phyloP scores from a whole-genome alignment of 2,888 invertebrate genomes.

The Thymelicus sylvestris region DNA sequence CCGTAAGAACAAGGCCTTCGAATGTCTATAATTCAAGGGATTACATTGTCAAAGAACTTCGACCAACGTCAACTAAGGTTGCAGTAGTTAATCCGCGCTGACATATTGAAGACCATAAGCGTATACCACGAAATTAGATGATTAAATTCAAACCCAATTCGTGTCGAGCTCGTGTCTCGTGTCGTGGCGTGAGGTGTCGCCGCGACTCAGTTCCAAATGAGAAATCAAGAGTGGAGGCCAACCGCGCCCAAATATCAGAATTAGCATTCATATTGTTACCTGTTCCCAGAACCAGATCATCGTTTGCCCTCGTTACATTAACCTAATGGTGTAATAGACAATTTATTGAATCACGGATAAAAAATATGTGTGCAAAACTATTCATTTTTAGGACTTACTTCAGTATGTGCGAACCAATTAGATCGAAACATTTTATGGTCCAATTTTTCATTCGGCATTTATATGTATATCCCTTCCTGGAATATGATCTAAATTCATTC shows the following conservation, averaged over 20 bases:
- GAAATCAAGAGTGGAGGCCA: conserved; percentile 67
- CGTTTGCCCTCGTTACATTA: conserved; percentile 29
- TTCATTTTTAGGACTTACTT: too few relatives aligned
- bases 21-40: too few relatives aligned
- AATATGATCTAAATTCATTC: too few relatives aligned
- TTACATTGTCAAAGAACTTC: too few relatives aligned
- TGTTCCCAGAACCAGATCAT: conserved; percentile 47
- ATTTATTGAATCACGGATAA: neutral
- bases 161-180: conserved; percentile 26
- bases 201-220: conserved; percentile 58
- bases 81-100: conserved; percentile 12
- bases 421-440: too few relatives aligned
- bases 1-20: too few relatives aligned
- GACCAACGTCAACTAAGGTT: neutral
- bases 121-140: conserved; percentile 13
- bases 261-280: conserved; percentile 67
- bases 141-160: conserved; percentile 29
- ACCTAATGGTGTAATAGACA: neutral
- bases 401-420: too few relatives aligned
- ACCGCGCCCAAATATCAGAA: conserved; percentile 63
- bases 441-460: too few relatives aligned
- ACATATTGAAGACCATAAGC: conserved; percentile 25
- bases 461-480: too few relatives aligned
- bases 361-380: too few relatives aligned
- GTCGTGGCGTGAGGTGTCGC: conserved; percentile 44